Conservation (phyloP, 2,888 invertebrate species). For the Epistrophe eligans region DNA sequence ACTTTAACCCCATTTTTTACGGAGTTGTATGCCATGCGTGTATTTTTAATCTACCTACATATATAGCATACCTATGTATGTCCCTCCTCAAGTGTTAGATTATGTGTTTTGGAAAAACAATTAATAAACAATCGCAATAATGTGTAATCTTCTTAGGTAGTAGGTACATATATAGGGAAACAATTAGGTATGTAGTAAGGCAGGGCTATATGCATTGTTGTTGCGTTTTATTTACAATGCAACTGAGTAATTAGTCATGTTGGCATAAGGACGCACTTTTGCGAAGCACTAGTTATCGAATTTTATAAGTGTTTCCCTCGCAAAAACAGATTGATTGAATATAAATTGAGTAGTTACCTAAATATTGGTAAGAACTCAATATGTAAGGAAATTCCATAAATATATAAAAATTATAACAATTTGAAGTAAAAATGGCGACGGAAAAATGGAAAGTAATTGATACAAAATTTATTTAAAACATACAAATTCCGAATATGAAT, state of each 20-base stretch:
- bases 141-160: slow-evolving; percentile 45
- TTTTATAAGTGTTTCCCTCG: no score
- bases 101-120: slow-evolving; percentile 52
- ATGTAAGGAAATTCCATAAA: no score
- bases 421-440: no score
- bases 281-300: no score
- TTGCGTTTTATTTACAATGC: slow-evolving; percentile 21
- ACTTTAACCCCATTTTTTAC: slow-evolving; percentile 28
- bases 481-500: no score
- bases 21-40: slow-evolving; percentile 30
- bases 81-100: slow-evolving; percentile 31
- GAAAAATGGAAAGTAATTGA: no score
- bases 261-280: not conserved
- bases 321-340: no score
- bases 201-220: slow-evolving; percentile 9
- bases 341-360: no score
- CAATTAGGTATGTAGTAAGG: not conserved
- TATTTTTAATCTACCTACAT: slow-evolving; percentile 35
- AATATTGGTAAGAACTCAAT: no score
- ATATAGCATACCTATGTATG: no score
- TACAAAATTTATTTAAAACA: no score
- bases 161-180: slow-evolving; percentile 36
- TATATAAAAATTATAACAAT: no score
- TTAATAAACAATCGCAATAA: slow-evolving; percentile 64
- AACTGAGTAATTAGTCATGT: slow-evolving; percentile 42